Base-by-base conservation (phyloP, 2,113 vertebrate species). In the Lonchura striata region DNA sequence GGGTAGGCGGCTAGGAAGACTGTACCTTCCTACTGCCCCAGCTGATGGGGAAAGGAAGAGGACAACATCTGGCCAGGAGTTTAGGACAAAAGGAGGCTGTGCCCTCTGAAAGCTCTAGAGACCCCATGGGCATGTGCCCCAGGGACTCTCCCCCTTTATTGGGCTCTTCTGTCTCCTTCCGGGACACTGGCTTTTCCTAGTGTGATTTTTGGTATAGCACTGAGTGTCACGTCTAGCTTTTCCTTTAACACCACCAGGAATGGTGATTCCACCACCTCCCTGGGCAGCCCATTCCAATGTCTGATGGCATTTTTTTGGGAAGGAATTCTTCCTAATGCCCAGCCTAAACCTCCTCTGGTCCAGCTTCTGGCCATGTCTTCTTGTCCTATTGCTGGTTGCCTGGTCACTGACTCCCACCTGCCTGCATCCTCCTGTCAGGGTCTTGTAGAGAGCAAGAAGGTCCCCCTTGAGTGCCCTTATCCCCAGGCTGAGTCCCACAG, bases 41-140 rank as follows among this genome's bases (percentile, higher is more conserved):
- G 50, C 15, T 14, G 13, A 8, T 9, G 50, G 50, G 12, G 28
- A 54, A 28, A 15, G 24, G 50, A n/a, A 47, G 6, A 23, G 23
- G n/a, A 3, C 23, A 28, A 10, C 6, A 0, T 7, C 7, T 0
- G 1, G 28, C 7, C 3, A 0, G 23, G 49, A 64, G 12, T 39
- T 56, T 1, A 5, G 44, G 24, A 19, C 30, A 47, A 20, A 47
- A 41, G 28, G 50, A n/a, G 15, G 2, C n/a, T 65, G 23, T 0
- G 0, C 19, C n/a, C 15, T 56, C 23, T 0, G 0, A 65, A 65
- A 49, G 24, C 4, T 8, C 0, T 3, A 22, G 25, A 30, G 24
- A 37, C 1, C 7, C 18, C 0, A 0, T 0, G 0, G 19, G 19
- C 2, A 0, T 44, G 16, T 56, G 33, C 33, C 16, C 6, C n/a